A percentile compares a stretch with the other conserved stretches of the same genome.
Evolutionary conservation across 1,140 invertebrate genomes (phyloP).

Genomic region (Fopius arisanus): DNA sequence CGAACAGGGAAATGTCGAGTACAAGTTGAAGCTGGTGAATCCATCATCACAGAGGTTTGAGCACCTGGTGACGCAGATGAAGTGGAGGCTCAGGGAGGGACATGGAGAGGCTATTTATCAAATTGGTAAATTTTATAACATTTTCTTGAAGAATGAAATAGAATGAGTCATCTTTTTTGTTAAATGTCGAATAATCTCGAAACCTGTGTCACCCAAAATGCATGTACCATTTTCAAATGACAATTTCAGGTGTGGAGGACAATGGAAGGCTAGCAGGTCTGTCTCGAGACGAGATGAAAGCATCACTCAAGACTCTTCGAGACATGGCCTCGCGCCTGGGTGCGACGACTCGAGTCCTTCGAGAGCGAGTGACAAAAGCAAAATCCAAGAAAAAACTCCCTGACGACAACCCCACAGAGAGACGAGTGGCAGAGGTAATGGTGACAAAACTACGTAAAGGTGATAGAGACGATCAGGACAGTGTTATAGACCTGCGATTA

Average conservation of each 20-base stretch:
- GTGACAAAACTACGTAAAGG: conserved; percentile 82
- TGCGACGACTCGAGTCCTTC: conserved; percentile 78
- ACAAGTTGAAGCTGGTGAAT: conserved; percentile 89
- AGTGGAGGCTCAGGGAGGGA: conserved; percentile 87
- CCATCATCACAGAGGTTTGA: conserved; percentile 86
- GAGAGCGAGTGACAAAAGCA: conserved; percentile 66
- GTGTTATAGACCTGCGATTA: conserved; percentile 83
- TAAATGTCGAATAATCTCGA: too few relatives aligned
- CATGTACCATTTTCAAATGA: conserved; percentile 16
- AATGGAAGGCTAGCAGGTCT: conserved; percentile 87
- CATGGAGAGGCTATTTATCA: conserved; percentile 96
- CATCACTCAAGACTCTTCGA: conserved; percentile 82
- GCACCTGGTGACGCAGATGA: conserved; percentile 90
- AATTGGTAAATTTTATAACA: conserved; percentile 68
- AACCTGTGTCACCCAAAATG: too few relatives aligned
- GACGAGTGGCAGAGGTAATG: conserved; percentile 83
- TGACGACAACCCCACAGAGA: conserved; percentile 43
- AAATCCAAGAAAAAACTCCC: conserved; percentile 56
- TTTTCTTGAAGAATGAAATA: conserved; percentile 5
- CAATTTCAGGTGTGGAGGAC: conserved; percentile 81
- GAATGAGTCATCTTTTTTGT: too few relatives aligned
- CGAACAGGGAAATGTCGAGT: conserved; percentile 90
- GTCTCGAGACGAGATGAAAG: conserved; percentile 79
- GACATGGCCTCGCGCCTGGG: conserved; percentile 86
- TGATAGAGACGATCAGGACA: conserved; percentile 88